Evolutionary conservation across 2,797 vertebrate species (phyloP).

Genomic region (Lutra lutra): DNA sequence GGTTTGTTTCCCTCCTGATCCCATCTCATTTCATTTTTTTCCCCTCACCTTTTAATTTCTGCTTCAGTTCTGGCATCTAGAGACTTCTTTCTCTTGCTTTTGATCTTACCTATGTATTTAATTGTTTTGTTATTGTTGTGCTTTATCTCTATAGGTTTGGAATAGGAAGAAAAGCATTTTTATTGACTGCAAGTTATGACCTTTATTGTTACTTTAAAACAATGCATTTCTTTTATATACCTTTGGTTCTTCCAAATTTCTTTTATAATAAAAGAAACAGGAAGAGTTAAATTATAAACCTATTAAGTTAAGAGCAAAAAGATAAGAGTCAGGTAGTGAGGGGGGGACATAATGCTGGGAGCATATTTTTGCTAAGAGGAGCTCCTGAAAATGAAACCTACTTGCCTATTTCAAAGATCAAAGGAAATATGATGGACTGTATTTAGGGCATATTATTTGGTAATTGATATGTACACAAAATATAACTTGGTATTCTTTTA

Average conservation of each 20-base stretch:
- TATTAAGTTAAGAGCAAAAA: slow-evolving; percentile 29
- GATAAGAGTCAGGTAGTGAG: not conserved
- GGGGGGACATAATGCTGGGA: not conserved
- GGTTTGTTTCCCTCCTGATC: too few relatives aligned
- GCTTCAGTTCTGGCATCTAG: not conserved
- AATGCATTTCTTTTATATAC: not conserved
- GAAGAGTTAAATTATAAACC: not conserved
- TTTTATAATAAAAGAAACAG: not conserved
- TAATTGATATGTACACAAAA: not conserved
- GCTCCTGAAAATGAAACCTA: not conserved
- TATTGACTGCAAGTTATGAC: not conserved
- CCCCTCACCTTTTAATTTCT: not conserved
- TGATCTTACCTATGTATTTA: not conserved
- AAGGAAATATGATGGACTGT: not conserved
- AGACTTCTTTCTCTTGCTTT: not conserved
- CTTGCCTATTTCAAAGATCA: not conserved
- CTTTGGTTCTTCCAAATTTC: slow-evolving; percentile 31
- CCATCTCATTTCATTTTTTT: too few relatives aligned
- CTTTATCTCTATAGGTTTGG: not conserved
- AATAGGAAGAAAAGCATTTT: slow-evolving; percentile 2
- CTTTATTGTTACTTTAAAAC: not conserved
- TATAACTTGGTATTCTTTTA: slow-evolving; percentile 30
- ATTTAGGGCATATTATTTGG: not conserved
- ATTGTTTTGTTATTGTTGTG: not conserved
- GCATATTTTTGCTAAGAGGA: not conserved